Base-by-base conservation (phyloP, 2,888 invertebrate species). In the Kuschelorhynchus macadamiae region DNA sequence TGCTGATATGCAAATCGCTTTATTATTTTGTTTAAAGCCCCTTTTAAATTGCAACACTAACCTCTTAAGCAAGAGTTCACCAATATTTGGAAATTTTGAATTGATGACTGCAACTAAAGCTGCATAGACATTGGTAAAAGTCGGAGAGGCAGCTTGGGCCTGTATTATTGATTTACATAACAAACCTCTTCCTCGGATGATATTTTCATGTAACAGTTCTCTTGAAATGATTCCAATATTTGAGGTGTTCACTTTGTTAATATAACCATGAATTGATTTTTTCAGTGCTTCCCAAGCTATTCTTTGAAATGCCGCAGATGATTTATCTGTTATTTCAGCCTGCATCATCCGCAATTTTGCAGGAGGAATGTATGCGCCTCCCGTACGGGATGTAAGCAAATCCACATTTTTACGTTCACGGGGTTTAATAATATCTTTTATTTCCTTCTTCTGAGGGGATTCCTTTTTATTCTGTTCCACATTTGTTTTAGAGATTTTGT, bases 201-300 rank as follows among this genome's bases (percentile, higher is more conserved):
- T 92, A 81, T 99, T 99, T 83, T 98, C 98, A 78, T 93, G 92
- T 9, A 99, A 86, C 20, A 99, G 83, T 81, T 98, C 95, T 61
- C 93, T 88, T 0, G 97, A 95, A 63, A 99, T 96, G 55, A 94
- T 90, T 0, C 91, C 92, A 71, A 99, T 94, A 81, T 99, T 99
- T 11, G 95, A 92, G 0, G 94, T 94, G 81, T 98, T 99, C 0
- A 98, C 93, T 86, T 98, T 99, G 85, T 99, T 99, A 65, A 99
- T 96, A 74, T 94, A 92, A 75, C 99, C 99, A 79, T 98, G 97
- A 72, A 99, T 94, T 7, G 97, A 97, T 83, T 99, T 99, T 82
- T 99, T 99, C 17, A 99, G 85, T 0, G 97, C 97, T 85, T 99
- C 98, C 99, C 99, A 99, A 0, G 98, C 94, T 50, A 99, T 91